Evolutionary conservation across 2,888 invertebrate genomes (phyloP).

Genomic region (Galerucella calmariensis): DNA sequence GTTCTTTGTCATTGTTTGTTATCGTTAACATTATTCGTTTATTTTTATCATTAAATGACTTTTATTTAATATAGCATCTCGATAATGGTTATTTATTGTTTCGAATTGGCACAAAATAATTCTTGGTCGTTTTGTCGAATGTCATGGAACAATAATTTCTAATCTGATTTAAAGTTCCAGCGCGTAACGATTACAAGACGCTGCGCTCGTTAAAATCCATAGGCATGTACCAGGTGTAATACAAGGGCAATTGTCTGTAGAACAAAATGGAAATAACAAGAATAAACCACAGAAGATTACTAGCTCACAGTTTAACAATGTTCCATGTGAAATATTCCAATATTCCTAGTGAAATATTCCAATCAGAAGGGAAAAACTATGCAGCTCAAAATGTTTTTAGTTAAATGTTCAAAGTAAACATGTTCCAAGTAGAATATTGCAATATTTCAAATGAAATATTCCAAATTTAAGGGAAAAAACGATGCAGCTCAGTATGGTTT

Average conservation of each 20-base stretch:
- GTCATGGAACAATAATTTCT: slow-evolving; percentile 37
- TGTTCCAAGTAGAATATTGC: too few relatives aligned
- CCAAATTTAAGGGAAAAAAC: too few relatives aligned
- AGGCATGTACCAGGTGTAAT: background rate
- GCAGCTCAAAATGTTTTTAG: too few relatives aligned
- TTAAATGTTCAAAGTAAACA: too few relatives aligned
- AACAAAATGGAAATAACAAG: background rate
- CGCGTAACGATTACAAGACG: slow-evolving; percentile 28
- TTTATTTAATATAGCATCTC: background rate
- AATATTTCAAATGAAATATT: too few relatives aligned
- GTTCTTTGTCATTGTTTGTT: background rate
- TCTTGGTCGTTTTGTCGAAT: slow-evolving; percentile 28
- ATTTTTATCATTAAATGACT: background rate
- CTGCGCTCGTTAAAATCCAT: slow-evolving; percentile 30
- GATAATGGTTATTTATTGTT: slow-evolving; percentile 1
- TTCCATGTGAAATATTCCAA: too few relatives aligned
- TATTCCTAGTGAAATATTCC: too few relatives aligned
- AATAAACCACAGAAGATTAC: too few relatives aligned
- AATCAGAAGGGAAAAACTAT: too few relatives aligned
- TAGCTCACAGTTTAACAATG: too few relatives aligned
- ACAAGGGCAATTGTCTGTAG: background rate
- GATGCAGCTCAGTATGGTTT: too few relatives aligned
- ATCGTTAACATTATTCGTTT: background rate
- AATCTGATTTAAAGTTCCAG: slow-evolving; percentile 37
- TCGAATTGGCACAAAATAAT: background rate